These are phyloP conservation scores for Reinhardtius hippoglossoides DNA, from an alignment of 2,113 vertebrate genomes.

Conservation along the genomic window DNA sequence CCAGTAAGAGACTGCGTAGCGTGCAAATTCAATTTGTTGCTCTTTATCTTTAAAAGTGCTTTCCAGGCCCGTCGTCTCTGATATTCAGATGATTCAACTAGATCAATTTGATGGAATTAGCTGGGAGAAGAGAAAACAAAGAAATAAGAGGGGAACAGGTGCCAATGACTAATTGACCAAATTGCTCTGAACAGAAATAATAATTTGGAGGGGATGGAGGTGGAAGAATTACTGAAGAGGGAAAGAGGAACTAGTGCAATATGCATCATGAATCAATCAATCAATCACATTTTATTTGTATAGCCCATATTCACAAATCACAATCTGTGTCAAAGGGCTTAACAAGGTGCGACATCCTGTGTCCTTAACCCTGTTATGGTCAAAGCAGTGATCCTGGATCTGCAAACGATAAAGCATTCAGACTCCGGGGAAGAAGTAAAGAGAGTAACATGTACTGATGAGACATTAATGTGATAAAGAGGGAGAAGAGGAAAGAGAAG, in stretches of 20 bases:
- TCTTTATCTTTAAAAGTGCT: conserved; percentile 39
- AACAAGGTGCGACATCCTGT: no score
- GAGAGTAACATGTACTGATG: no score
- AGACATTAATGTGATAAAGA: no score
- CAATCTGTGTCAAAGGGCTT: no score
- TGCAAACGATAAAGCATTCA: no score
- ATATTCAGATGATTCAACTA: conserved; percentile 11
- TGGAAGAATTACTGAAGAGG: background rate
- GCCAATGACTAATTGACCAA: conserved; percentile 9
- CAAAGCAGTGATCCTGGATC: no score
- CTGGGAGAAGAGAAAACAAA: background rate
- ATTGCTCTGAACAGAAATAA: conserved; percentile 5
- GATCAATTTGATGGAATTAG: conserved; percentile 15
- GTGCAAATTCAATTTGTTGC: conserved; percentile 47
- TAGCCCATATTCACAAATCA: no score
- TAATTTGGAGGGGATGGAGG: background rate
- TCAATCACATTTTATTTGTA: no score
- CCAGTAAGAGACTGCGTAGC: conserved; percentile 14
- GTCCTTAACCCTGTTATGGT: no score
- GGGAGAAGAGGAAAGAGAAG: no score
- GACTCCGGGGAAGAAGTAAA: no score
- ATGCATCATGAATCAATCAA: background rate
- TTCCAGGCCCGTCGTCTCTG: conserved; percentile 3
- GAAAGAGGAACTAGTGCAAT: background rate
- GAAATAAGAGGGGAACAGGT: background rate